These are phyloP conservation scores for Mormoops blainvillei DNA, from an alignment of 2,113 vertebrate species.

Conservation along the genomic window DNA sequence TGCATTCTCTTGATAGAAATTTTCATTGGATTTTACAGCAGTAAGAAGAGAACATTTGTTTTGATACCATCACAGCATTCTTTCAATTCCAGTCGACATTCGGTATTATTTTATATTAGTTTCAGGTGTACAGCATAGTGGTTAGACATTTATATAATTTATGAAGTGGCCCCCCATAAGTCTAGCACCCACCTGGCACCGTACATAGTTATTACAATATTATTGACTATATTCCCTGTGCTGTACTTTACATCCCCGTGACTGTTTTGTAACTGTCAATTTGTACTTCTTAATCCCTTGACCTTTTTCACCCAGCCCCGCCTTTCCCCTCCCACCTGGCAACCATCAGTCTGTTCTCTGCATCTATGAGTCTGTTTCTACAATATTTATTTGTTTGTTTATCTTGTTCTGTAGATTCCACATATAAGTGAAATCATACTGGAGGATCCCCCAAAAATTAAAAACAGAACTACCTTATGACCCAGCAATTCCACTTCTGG, in stretches of 20 bases:
- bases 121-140: background rate
- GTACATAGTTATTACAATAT: background rate
- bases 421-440: background rate
- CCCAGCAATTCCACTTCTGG: background rate
- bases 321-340: background rate
- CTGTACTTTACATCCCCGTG: background rate
- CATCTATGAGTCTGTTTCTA: background rate
- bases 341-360: background rate
- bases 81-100: background rate
- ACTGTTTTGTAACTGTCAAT: background rate
- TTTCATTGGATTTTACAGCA: background rate
- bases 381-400: background rate
- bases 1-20: background rate
- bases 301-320: background rate
- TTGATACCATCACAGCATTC: background rate
- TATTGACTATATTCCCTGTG: background rate
- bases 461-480: background rate
- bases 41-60: background rate
- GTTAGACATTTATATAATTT: background rate
- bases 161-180: background rate
- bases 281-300: background rate
- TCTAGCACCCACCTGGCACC: background rate
- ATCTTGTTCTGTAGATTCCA: background rate
- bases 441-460: background rate
- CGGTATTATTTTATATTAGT: background rate